A percentile compares a stretch with the other conserved stretches of the same genome.
These are phyloP conservation scores for Hedya salicella DNA, from an alignment of 2,888 invertebrate genomes.

Conservation along the genomic window DNA sequence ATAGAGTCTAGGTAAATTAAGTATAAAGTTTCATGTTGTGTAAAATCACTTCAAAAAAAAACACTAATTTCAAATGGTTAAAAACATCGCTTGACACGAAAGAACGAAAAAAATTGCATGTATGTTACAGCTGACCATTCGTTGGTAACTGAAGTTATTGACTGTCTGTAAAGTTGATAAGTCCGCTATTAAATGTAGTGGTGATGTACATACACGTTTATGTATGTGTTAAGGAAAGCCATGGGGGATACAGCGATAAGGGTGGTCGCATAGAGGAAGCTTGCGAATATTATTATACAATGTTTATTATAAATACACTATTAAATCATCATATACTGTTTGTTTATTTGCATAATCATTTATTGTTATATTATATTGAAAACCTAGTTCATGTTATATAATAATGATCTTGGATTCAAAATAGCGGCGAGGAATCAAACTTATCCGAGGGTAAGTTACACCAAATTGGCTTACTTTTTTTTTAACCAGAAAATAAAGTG, in stretches of 20 bases:
- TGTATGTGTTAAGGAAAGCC: constrained; percentile 60
- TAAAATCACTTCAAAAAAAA: background rate
- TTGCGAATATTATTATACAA: constrained; percentile 38
- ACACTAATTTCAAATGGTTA: too few relatives aligned
- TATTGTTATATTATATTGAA: too few relatives aligned
- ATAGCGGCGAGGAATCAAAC: too few relatives aligned
- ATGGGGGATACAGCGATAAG: constrained; percentile 55
- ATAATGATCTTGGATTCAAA: too few relatives aligned
- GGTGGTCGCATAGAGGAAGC: constrained; percentile 51
- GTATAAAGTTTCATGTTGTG: background rate
- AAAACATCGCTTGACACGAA: constrained; percentile 2
- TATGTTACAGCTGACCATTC: constrained; percentile 50
- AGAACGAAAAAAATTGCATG: constrained; percentile 3
- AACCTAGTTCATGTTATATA: too few relatives aligned
- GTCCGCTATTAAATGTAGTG: constrained; percentile 60
- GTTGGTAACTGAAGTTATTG: constrained; percentile 62
- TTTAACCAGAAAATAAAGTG: too few relatives aligned
- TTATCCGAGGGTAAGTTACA: too few relatives aligned
- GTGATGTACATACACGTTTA: constrained; percentile 50
- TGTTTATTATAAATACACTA: constrained; percentile 13
- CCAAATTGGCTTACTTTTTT: too few relatives aligned
- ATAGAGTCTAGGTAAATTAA: constrained; percentile 18
- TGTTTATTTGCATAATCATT: background rate
- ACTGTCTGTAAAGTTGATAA: constrained; percentile 70
- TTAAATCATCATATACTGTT: background rate